A percentile compares a stretch with the other conserved stretches of the same genome.
Conservation (phyloP, 1,140 invertebrate species). For the Augochlora pura region DNA sequence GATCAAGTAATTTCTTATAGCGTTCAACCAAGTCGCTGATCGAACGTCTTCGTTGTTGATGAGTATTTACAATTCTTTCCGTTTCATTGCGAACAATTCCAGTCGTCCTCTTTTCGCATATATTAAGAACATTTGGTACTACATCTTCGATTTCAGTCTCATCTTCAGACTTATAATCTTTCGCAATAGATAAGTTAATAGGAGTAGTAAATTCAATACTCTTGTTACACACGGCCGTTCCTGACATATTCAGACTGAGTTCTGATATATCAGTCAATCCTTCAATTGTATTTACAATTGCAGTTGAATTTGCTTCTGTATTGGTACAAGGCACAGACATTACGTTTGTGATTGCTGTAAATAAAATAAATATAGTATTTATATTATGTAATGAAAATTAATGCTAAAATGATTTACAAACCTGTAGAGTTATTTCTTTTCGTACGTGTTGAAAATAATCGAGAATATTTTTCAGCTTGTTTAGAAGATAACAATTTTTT, state of each 20-base stretch:
- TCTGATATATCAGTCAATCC: conserved; percentile 45
- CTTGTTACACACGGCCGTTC: conserved; percentile 32
- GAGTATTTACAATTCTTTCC: conserved; percentile 6
- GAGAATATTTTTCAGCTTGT: conserved; percentile 63
- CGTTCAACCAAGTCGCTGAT: conserved; percentile 71
- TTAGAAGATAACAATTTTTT: conserved; percentile 35
- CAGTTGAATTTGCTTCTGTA: conserved; percentile 57
- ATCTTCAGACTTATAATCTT: conserved; percentile 25
- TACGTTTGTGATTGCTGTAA: conserved; percentile 55
- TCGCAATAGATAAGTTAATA: conserved; percentile 24
- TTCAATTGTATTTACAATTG: conserved; percentile 42
- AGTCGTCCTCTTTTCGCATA: conserved; percentile 31
- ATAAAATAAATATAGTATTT: conserved; percentile 17
- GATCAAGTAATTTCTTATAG: conserved; percentile 67
- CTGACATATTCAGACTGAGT: conserved; percentile 39
- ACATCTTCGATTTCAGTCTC: conserved; percentile 13
- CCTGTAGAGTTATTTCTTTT: conserved; percentile 50
- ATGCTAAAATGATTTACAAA: conserved; percentile 9
- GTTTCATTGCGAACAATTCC: conserved; percentile 26
- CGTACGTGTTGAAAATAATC: conserved; percentile 59
- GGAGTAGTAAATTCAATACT: conserved; percentile 31
- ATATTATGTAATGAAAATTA: background rate
- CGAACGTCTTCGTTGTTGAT: conserved; percentile 7
- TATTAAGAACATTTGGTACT: background rate
- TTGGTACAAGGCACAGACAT: conserved; percentile 46